Conservation (phyloP, 1,140 invertebrate species). For the Thaumatotibia leucotreta region DNA sequence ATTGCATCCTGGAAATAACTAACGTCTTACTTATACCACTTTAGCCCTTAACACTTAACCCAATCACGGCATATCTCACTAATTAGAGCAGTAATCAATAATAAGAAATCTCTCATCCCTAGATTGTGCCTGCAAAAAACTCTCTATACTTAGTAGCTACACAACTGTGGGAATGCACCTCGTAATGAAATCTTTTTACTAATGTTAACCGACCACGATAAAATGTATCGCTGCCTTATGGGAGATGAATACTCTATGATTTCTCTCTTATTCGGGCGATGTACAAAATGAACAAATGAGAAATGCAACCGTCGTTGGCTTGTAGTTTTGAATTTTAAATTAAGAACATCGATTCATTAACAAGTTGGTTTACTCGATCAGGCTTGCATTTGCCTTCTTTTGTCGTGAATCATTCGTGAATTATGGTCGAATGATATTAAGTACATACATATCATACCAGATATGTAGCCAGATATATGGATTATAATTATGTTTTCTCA, state of each 20-base stretch:
- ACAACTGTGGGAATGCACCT: conserved; percentile 59
- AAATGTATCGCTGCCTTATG: not conserved
- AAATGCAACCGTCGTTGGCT: conserved; percentile 1
- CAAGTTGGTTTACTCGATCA: not conserved
- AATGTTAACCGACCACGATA: not conserved
- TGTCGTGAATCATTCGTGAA: not conserved
- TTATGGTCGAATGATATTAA: no score
- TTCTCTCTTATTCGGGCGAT: not conserved
- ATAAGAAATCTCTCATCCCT: conserved; percentile 32
- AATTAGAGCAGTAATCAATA: not conserved
- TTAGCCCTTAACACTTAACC: conserved; percentile 18
- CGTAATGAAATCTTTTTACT: conserved; percentile 64
- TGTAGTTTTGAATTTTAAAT: conserved; percentile 14
- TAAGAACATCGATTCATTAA: conserved; percentile 7
- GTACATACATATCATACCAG: no score
- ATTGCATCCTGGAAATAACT: no score
- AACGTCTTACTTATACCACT: not conserved
- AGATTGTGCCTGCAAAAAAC: conserved; percentile 37
- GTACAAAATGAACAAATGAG: not conserved
- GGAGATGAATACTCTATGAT: not conserved
- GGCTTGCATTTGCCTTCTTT: not conserved
- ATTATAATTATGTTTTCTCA: no score
- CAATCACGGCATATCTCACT: conserved; percentile 31
- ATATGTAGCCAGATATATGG: no score
- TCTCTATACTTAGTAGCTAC: conserved; percentile 19